Evolutionary conservation across 2,113 vertebrate genomes (phyloP).

Genomic region (Neogobius melanostomus): DNA sequence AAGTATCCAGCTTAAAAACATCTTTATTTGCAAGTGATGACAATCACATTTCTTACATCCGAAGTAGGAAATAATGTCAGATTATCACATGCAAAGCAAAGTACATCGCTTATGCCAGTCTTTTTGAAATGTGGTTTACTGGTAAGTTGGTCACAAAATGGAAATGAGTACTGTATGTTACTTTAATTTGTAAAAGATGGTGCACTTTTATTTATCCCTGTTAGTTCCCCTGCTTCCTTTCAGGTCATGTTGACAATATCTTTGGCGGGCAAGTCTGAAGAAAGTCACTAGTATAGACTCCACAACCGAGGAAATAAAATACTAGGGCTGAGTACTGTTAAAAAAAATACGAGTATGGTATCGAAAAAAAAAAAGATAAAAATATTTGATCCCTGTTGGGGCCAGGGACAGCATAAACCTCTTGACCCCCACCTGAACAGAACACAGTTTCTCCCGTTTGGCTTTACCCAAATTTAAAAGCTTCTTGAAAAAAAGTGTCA

Average conservation of each 20-base stretch:
- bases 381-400: too few relatives aligned
- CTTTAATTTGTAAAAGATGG: slow-evolving; percentile 17
- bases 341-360: too few relatives aligned
- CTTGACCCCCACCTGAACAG: too few relatives aligned
- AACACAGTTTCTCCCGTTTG: too few relatives aligned
- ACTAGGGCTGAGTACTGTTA: neutral
- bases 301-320: slow-evolving; percentile 22
- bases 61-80: slow-evolving; percentile 56
- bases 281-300: slow-evolving; percentile 30
- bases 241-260: slow-evolving; percentile 27
- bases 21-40: slow-evolving; percentile 73
- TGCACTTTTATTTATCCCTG: slow-evolving; percentile 44
- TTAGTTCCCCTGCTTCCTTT: slow-evolving; percentile 15
- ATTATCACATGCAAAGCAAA: slow-evolving; percentile 69
- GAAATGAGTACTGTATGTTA: slow-evolving; percentile 53
- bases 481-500: too few relatives aligned
- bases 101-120: slow-evolving; percentile 56
- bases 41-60: slow-evolving; percentile 68
- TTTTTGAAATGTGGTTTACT: slow-evolving; percentile 27
- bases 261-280: slow-evolving; percentile 33
- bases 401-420: too few relatives aligned
- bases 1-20: slow-evolving; percentile 52
- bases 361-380: too few relatives aligned
- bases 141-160: slow-evolving; percentile 51
- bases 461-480: too few relatives aligned